Percentiles rank a stretch among this genome's conserved stretches.
phyloP scores from a whole-genome alignment of 2,113 vertebrate species.

The Tricholaema leucomelas region DNA sequence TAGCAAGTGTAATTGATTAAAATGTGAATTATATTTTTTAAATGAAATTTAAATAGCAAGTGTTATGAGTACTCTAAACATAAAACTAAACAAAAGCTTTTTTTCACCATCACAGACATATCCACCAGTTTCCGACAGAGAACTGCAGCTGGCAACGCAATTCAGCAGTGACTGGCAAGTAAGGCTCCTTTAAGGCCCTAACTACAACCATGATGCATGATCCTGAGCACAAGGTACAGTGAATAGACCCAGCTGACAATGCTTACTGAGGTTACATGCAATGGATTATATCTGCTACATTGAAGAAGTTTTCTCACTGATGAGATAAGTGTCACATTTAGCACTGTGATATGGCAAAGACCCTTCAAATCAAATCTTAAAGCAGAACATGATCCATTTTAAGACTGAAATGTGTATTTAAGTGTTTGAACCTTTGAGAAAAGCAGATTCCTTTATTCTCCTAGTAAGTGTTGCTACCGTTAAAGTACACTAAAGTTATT shows the following conservation, averaged over 20 bases:
- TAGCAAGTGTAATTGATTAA: background rate
- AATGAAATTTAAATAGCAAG: background rate
- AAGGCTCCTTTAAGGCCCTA: background rate
- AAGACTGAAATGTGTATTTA: background rate
- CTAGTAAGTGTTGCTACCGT: slow-evolving; percentile 17
- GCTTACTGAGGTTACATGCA: background rate
- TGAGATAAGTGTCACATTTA: background rate
- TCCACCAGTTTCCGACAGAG: background rate
- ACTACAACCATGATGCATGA: background rate
- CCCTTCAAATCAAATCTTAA: background rate
- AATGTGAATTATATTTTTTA: background rate
- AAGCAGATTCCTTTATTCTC: slow-evolving; percentile 2
- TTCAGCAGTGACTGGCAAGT: background rate
- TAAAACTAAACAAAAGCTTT: background rate
- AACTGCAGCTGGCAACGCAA: background rate
- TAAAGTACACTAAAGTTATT: slow-evolving; percentile 9
- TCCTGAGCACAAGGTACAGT: background rate
- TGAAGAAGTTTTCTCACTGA: background rate
- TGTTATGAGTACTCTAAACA: background rate
- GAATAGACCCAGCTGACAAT: background rate
- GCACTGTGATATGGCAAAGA: background rate
- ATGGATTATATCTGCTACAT: rapidly evolving
- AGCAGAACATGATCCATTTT: background rate
- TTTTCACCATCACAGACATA: background rate
- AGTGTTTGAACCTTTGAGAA: background rate